phyloP scores from a whole-genome alignment of 2,797 vertebrate species.

The Anguilla obscura region DNA sequence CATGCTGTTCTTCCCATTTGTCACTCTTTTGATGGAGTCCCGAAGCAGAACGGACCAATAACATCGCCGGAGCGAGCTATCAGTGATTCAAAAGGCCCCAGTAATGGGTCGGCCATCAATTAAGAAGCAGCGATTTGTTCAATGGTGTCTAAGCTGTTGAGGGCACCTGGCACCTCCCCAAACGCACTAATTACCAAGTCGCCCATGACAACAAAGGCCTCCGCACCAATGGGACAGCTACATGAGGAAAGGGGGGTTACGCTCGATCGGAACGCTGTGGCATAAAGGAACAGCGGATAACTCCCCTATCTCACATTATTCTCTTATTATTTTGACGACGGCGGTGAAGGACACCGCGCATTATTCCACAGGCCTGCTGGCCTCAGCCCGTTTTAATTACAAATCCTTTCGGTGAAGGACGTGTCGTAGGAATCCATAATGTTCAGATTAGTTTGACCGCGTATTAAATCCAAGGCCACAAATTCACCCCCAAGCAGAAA shows the following conservation, averaged over 20 bases:
- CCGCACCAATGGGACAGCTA: background rate
- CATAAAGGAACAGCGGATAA: background rate
- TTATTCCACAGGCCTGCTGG: background rate
- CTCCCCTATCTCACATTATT: background rate
- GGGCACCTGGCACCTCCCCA: background rate
- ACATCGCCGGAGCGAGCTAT: conserved; percentile 7
- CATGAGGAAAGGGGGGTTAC: background rate
- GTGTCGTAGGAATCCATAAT: background rate
- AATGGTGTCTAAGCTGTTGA: background rate
- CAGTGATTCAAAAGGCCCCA: background rate
- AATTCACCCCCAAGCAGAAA: background rate
- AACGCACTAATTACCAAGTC: background rate
- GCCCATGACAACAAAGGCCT: conserved; percentile 6
- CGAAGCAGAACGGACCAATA: conserved; percentile 3
- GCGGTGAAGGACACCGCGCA: background rate
- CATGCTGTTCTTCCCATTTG: background rate
- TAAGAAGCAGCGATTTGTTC: conserved; percentile 12
- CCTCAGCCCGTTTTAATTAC: background rate
- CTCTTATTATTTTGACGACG: background rate
- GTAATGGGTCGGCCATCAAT: background rate
- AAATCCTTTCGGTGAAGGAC: background rate
- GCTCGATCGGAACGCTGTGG: background rate
- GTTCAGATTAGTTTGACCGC: background rate
- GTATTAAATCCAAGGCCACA: background rate
- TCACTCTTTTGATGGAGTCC: background rate